Evolutionary conservation across 2,113 vertebrate genomes (phyloP), one percentile per base, ranked within the genome.

Genomic region (Colossoma macropomum): DNA sequence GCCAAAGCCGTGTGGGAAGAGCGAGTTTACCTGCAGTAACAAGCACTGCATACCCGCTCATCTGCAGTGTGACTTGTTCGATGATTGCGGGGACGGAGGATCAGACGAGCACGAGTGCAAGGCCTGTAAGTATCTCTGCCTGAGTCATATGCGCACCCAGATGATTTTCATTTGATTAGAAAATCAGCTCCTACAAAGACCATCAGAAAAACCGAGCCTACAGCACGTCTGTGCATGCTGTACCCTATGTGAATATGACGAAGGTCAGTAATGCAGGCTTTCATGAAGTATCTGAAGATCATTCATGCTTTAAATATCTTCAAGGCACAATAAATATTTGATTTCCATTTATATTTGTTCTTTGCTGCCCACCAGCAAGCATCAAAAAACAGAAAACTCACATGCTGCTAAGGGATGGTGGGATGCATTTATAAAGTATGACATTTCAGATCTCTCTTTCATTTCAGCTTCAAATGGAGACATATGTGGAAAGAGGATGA

Each of bases 91-190:
- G n/a, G 98, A 99, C 10, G 96, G 93, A 4, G 94, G 96, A 65
- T 99, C 97, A 0, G 98, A 99, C 59, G 98, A 99, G 84, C 94
- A 94, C 63, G 95, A 95, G 90, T 99, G 98, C 93, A 96, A 96
- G 91, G 93, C 92, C 81, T 92, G 98, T 99, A 91, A 95, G 96
- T 84, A 80, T 27, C 34, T 60, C 5, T 1, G 5, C 48, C 21
- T 9, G 3, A 25, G 28, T 68, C 15, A 34, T 2, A 1, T 45
- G 27, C 21, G 1, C 34, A 50, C 30, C 71, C 72, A 38, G 41
- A 25, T 50, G 41, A 1, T 13, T 76, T 41, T 76, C 5, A 60
- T 34, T 38, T 60, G 1, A 21, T 23, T 54, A 28, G 28, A 32
- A n/a, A 12, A 62, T 27, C 4, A 17, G 25, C 27, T 77, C 52